A percentile compares a stretch with the other conserved stretches of the same genome.
phyloP scores from a whole-genome alignment of 2,888 invertebrate species.

The Didymodactylos carnosus region DNA sequence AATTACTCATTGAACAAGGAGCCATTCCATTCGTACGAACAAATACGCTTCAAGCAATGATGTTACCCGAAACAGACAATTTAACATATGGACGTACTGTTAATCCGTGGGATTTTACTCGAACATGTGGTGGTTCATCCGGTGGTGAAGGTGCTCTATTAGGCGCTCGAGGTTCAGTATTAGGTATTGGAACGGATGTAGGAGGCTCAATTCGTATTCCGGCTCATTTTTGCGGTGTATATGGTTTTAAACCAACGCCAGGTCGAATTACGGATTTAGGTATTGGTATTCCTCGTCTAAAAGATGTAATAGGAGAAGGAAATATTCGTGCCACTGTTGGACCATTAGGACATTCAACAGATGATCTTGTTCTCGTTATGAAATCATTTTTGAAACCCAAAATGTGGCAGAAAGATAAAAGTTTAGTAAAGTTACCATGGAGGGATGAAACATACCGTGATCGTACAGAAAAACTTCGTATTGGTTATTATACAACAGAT shows the following conservation, averaged over 20 bases:
- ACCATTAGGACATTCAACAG: slow-evolving; percentile 19
- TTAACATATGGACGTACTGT: slow-evolving; percentile 27
- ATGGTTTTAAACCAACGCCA: slow-evolving; percentile 34
- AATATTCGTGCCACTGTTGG: slow-evolving; percentile 17
- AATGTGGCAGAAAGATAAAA: slow-evolving; percentile 17
- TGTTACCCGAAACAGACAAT: slow-evolving; percentile 16
- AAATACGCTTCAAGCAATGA: not conserved
- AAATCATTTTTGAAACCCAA: slow-evolving; percentile 15
- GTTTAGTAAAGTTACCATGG: slow-evolving; percentile 17
- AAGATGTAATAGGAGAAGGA: not conserved
- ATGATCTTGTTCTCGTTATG: slow-evolving; percentile 16
- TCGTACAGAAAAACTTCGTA: slow-evolving; percentile 8
- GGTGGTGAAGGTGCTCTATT: slow-evolving; percentile 33
- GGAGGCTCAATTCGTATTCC: slow-evolving; percentile 38
- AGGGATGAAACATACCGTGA: slow-evolving; percentile 16
- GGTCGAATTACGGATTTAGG: slow-evolving; percentile 25
- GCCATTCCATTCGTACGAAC: not conserved
- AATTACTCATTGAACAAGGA: not conserved
- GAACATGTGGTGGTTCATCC: slow-evolving; percentile 36
- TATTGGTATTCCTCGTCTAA: not conserved
- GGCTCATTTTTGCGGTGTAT: slow-evolving; percentile 36
- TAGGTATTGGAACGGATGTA: slow-evolving; percentile 37
- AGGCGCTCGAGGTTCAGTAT: slow-evolving; percentile 32
- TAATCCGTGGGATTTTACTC: slow-evolving; percentile 30
- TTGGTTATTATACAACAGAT: not conserved